Evolutionary conservation across 2,113 vertebrate species (phyloP).

Genomic region (Rhagologus leucostigma): DNA sequence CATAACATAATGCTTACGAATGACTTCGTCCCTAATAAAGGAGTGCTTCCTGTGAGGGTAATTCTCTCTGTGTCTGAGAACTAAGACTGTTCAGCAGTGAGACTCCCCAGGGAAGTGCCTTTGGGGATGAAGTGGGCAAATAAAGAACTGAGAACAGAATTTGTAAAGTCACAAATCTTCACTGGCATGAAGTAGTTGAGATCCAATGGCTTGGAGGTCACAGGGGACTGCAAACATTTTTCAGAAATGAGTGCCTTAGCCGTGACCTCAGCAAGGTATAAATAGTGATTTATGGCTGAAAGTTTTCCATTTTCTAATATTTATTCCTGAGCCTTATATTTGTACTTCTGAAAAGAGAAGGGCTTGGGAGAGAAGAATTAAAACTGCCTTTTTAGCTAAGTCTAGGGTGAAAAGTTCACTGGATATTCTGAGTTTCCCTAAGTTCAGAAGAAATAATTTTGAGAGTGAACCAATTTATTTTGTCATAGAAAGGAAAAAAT

Average conservation of each 20-base stretch:
- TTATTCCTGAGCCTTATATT: neutral
- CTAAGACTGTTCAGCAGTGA: neutral
- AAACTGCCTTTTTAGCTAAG: neutral
- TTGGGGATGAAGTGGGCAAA: neutral
- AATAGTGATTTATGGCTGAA: neutral
- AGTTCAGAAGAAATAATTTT: neutral
- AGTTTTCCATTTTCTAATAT: neutral
- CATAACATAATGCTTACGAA: neutral
- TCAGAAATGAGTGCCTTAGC: neutral
- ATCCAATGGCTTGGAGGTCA: neutral
- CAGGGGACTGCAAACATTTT: neutral
- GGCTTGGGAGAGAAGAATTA: neutral
- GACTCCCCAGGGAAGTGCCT: neutral
- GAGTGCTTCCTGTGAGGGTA: neutral
- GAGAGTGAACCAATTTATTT: neutral
- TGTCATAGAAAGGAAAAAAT: neutral
- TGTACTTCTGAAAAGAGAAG: neutral
- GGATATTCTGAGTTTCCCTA: neutral
- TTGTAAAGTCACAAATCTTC: neutral
- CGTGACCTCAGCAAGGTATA: neutral
- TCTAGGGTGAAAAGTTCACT: neutral
- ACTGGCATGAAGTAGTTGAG: neutral
- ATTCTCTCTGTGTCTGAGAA: neutral
- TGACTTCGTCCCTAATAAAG: neutral
- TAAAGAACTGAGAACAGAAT: neutral